Percentiles rank a stretch among this genome's conserved stretches.
phyloP scores from a whole-genome alignment of 2,888 invertebrate species.

The Tolmerus cingulatus region DNA sequence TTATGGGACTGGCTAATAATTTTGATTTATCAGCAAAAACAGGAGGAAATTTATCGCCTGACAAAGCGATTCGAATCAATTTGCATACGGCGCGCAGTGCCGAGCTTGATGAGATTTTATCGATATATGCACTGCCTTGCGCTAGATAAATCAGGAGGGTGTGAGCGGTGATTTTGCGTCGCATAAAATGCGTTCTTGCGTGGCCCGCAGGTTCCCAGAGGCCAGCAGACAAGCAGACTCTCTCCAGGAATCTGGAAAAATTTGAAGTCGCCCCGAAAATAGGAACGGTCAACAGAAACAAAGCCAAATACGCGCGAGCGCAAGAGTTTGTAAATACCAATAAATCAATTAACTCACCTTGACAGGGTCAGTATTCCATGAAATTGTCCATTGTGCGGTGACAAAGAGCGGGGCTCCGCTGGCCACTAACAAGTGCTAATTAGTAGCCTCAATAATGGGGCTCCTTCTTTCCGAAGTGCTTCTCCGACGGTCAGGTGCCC shows the following conservation, averaged over 20 bases:
- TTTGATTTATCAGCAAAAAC: background rate
- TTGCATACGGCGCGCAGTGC: background rate
- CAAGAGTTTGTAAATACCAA: conserved; percentile 59
- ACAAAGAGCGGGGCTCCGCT: conserved; percentile 48
- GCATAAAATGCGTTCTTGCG: background rate
- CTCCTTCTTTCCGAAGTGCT: background rate
- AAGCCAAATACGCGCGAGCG: conserved; percentile 5
- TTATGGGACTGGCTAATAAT: background rate
- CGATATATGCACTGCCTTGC: background rate
- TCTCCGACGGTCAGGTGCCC: background rate
- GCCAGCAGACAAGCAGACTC: conserved; percentile 20
- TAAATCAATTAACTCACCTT: conserved; percentile 59
- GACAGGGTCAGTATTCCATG: conserved; percentile 53
- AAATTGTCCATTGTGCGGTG: conserved; percentile 53
- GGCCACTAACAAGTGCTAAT: conserved; percentile 51
- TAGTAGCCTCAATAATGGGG: conserved; percentile 45
- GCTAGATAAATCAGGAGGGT: background rate
- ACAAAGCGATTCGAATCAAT: background rate
- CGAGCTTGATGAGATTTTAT: background rate
- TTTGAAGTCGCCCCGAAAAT: conserved; percentile 16
- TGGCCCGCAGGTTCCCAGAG: background rate
- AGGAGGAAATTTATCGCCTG: background rate
- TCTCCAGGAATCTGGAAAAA: background rate
- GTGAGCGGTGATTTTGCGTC: background rate
- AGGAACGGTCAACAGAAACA: conserved; percentile 2